phyloP scores from a whole-genome alignment of 2,888 invertebrate species.

The Cosmopolites sordidus region DNA sequence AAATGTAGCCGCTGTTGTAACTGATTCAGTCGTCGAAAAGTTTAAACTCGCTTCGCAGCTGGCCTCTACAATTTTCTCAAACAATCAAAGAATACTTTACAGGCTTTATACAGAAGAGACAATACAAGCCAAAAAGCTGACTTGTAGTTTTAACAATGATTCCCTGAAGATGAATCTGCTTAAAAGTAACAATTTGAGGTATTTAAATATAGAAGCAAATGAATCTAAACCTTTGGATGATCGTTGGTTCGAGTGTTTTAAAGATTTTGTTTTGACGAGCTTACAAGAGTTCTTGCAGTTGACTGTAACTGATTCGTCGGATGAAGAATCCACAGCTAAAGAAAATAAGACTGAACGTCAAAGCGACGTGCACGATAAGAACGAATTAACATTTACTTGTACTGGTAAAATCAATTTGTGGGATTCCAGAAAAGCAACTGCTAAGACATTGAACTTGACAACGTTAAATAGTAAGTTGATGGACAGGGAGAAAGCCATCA shows the following conservation, averaged over 20 bases:
- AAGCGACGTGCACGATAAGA: slow-evolving; percentile 43
- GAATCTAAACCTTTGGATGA: too few species aligned
- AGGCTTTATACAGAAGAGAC: slow-evolving; percentile 28
- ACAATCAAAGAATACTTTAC: slow-evolving; percentile 25
- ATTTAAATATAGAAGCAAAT: too few species aligned
- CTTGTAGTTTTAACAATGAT: slow-evolving; percentile 10
- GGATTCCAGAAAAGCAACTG: slow-evolving; percentile 38
- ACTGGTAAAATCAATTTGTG: slow-evolving; percentile 39
- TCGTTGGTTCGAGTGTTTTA: slow-evolving; percentile 28
- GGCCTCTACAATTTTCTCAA: slow-evolving; percentile 25
- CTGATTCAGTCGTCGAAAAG: slow-evolving; percentile 22
- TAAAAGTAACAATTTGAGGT: too few species aligned
- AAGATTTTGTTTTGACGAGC: slow-evolving; percentile 26
- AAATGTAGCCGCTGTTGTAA: slow-evolving; percentile 44
- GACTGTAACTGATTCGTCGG: slow-evolving; percentile 33
- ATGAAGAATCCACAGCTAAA: slow-evolving; percentile 32
- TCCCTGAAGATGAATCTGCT: slow-evolving; percentile 17
- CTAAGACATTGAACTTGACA: slow-evolving; percentile 28
- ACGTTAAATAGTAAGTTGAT: slow-evolving; percentile 35
- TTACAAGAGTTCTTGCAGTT: slow-evolving; percentile 31
- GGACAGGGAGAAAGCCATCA: slow-evolving; percentile 43
- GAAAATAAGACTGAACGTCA: slow-evolving; percentile 41
- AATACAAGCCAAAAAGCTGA: slow-evolving; percentile 9
- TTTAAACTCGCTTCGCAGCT: slow-evolving; percentile 27
- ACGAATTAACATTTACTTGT: slow-evolving; percentile 34